phyloP scores from a whole-genome alignment of 1,140 invertebrate genomes.

The Drosophila sturtevanti region DNA sequence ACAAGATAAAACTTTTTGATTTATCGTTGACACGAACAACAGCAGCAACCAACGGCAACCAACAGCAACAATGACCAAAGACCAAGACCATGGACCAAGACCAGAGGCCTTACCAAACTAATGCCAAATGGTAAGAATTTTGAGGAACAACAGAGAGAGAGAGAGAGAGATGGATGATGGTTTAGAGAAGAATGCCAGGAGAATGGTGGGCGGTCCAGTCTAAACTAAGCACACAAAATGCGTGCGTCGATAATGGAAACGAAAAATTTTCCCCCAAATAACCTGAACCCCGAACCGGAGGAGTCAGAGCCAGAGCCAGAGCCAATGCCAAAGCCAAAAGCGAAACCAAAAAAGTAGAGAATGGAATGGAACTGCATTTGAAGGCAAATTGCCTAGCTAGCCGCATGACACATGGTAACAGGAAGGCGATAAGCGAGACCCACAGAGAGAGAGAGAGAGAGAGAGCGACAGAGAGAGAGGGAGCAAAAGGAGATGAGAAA shows the following conservation, averaged over 20 bases:
- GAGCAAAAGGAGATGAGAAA: not conserved
- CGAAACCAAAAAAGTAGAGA: no score
- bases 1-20: slow-evolving; percentile 79
- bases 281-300: not conserved
- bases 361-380: slow-evolving; percentile 30
- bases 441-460: slow-evolving; percentile 1
- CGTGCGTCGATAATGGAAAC: slow-evolving; percentile 49
- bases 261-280: not conserved
- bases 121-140: not conserved
- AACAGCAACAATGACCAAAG: slow-evolving; percentile 31
- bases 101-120: not conserved
- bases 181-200: slow-evolving; percentile 13
- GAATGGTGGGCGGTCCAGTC: slow-evolving; percentile 17
- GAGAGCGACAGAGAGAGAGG: slow-evolving; percentile 7
- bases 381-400: slow-evolving; percentile 48
- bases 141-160: not conserved
- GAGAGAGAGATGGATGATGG: not conserved
- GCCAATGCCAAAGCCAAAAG: not conserved
- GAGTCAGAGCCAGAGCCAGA: not conserved
- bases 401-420: slow-evolving; percentile 11
- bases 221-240: slow-evolving; percentile 54
- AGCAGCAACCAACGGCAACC: slow-evolving; percentile 4
- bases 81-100: slow-evolving; percentile 32
- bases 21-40: slow-evolving; percentile 78
- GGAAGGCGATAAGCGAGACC: not conserved